Conservation (phyloP, 2,113 vertebrate genomes). For the Grantiella picta region DNA sequence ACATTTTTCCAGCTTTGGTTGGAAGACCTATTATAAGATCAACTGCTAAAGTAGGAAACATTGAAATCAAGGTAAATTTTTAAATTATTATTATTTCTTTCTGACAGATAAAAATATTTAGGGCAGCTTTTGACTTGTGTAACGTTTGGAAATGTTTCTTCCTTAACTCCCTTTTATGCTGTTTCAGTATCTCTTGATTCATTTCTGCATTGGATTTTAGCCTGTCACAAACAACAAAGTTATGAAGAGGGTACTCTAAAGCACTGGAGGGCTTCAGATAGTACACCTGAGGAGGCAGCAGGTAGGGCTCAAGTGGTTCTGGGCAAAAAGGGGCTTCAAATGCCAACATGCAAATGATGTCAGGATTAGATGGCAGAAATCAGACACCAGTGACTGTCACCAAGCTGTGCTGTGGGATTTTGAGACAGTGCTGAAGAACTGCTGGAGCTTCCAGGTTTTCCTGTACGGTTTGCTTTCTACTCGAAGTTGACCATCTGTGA, state of each 20-base stretch:
- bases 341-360: background rate
- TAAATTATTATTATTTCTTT: constrained; percentile 31
- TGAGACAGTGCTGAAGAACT: background rate
- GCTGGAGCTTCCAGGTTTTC: background rate
- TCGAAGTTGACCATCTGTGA: background rate
- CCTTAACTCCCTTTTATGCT: background rate
- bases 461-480: background rate
- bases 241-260: background rate
- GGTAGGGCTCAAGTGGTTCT: background rate
- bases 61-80: constrained; percentile 95
- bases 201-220: background rate
- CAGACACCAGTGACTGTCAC: background rate
- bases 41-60: constrained; percentile 99
- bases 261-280: background rate
- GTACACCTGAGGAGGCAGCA: background rate
- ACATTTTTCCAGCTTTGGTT: constrained; percentile 98
- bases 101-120: constrained; percentile 7
- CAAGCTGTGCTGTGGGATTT: background rate
- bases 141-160: background rate
- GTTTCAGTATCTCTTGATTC: background rate
- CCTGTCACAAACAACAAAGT: background rate
- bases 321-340: background rate
- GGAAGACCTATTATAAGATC: constrained; percentile 98
- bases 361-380: background rate
- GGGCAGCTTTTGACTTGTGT: background rate